phyloP scores from a whole-genome alignment of 2,888 invertebrate genomes.

The Luperina testacea region DNA sequence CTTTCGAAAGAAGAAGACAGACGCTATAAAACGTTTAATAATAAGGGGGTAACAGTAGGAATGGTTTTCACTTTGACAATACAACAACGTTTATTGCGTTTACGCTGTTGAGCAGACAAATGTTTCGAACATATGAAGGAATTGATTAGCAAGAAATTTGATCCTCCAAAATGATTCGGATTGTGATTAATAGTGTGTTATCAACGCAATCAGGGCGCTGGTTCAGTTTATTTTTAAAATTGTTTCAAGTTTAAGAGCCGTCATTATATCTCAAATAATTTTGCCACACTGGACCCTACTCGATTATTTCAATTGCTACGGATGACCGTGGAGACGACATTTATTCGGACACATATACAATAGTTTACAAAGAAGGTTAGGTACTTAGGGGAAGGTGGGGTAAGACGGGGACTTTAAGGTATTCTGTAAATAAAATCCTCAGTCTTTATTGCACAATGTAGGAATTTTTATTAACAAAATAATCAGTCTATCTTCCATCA shows the following conservation, averaged over 20 bases:
- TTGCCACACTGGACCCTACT: slow-evolving; percentile 46
- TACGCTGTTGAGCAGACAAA: neutral
- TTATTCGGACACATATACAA: slow-evolving; percentile 6
- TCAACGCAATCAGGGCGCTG: too few species aligned
- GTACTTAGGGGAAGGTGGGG: too few species aligned
- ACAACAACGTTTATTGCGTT: neutral
- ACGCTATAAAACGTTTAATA: too few species aligned
- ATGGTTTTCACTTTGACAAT: neutral
- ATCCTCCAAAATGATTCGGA: neutral
- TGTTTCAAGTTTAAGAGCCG: neutral
- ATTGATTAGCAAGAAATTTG: too few species aligned
- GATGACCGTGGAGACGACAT: slow-evolving; percentile 17
- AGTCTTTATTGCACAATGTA: too few species aligned
- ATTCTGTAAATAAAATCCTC: too few species aligned
- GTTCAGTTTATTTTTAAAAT: slow-evolving; percentile 8
- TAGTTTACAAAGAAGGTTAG: neutral
- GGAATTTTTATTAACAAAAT: too few species aligned
- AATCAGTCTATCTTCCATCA: too few species aligned
- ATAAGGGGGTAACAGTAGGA: neutral
- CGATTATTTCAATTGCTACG: slow-evolving; percentile 42
- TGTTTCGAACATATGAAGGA: neutral
- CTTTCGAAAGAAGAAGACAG: too few species aligned
- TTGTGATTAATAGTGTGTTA: too few species aligned
- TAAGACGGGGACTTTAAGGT: too few species aligned
- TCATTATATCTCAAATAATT: slow-evolving; percentile 37